Evolutionary conservation across 2,113 vertebrate genomes (phyloP).

Genomic region (Cairina moschata): DNA sequence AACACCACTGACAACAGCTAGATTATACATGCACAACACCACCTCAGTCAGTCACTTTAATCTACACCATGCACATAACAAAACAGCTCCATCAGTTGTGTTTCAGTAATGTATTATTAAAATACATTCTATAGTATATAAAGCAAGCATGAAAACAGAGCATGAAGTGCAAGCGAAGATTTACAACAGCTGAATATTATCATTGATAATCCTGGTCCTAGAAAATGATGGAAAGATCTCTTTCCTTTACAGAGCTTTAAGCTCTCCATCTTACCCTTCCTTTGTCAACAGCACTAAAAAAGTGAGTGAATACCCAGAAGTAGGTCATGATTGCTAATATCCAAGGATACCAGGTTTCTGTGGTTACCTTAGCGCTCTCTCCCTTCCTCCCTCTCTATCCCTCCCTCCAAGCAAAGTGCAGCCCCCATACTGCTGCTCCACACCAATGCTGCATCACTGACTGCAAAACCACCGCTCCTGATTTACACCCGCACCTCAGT

Average conservation of each 20-base stretch:
- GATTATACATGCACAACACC: not conserved
- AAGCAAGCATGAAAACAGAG: not conserved
- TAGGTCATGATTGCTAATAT: slow-evolving; percentile 70
- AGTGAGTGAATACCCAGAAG: slow-evolving; percentile 61
- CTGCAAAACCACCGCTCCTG: not conserved
- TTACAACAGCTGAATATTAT: not conserved
- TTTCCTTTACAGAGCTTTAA: not conserved
- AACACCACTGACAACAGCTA: not conserved
- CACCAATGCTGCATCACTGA: not conserved
- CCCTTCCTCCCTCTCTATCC: not conserved
- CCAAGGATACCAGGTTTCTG: slow-evolving; percentile 70
- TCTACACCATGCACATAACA: not conserved
- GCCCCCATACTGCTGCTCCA: not conserved
- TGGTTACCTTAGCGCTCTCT: slow-evolving; percentile 51
- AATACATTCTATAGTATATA: not conserved
- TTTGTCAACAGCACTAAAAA: slow-evolving; percentile 43
- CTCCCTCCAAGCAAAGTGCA: not conserved
- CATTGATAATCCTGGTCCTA: not conserved
- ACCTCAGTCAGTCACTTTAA: not conserved
- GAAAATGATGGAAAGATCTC: not conserved
- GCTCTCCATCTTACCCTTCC: slow-evolving; percentile 7
- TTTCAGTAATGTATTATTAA: slow-evolving; percentile 9
- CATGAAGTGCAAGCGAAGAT: not conserved
- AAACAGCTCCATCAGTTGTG: not conserved
- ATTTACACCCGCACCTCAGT: not conserved